Base-by-base conservation (phyloP, 2,888 invertebrate species). In the Anthrax anthrax region DNA sequence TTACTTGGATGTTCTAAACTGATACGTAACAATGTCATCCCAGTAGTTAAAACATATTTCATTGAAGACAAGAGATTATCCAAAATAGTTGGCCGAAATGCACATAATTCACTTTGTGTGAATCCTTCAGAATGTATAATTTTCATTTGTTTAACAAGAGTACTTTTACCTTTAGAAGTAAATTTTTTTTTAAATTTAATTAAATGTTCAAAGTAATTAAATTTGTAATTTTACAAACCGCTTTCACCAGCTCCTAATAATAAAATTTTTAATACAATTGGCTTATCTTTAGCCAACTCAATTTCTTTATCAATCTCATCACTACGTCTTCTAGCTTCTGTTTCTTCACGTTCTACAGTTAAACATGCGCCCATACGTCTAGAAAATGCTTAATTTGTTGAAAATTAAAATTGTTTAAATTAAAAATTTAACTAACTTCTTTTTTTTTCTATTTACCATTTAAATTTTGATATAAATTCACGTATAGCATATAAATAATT, bases 91-190 rank as follows among this genome's bases (percentile, higher is more conserved):
- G 78, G 77, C 55, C 78, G 70, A 57, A 77, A 79, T 48, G 76
- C 75, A 46, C 72, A 70, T 23, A 78, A 61, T 60, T 80, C 79
- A 19, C 75, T 70, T 45, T 64, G 62, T 4, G 77, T 75, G 58
- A 78, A 80, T 14, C 78, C 78, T 62, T 78, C 76, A 46, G 76
- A 76, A 58, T 80, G 78, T 47, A 80, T 79, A 46, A 80, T 79
- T 62, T 78, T 79, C 78, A 80, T 79, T 65, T 80, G 79, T 58
- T 78, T 79, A 6, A 80, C 78, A 50, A 79, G 60, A 18, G 79
- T 80, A 58, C 78, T 78, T 65, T 80, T 80, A 5, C 78, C 78
- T 57, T 41, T n/a, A 2, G n/a, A 3, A 17, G 12, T 38, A 8
- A 17, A 38, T 17, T 17, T 3, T 14, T 9, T 14, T 14, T 34